Evolutionary conservation across 2,113 vertebrate species (phyloP).

Genomic region (Nycticebus coucang): DNA sequence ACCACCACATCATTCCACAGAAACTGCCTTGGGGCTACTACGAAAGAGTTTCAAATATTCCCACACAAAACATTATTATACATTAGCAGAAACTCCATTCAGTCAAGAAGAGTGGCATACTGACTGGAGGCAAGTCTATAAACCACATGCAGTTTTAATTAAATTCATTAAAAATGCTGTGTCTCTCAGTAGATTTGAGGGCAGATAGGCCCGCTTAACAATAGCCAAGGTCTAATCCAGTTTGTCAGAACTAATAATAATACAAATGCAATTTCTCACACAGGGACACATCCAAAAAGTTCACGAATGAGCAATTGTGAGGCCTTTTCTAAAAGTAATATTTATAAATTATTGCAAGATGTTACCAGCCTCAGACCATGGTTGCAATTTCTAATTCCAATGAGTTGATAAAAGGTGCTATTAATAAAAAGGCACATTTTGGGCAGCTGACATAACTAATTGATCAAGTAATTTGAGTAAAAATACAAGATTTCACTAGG

Average conservation of each 20-base stretch:
- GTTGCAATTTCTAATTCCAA: constrained; percentile 60
- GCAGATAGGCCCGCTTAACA: constrained; percentile 84
- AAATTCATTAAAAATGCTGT: constrained; percentile 87
- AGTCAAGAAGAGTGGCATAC: constrained; percentile 81
- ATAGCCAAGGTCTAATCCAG: constrained; percentile 83
- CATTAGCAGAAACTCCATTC: constrained; percentile 83
- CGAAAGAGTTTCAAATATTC: constrained; percentile 81
- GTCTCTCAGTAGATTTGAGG: constrained; percentile 83
- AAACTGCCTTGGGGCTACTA: constrained; percentile 85
- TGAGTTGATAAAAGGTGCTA: constrained; percentile 79
- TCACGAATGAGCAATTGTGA: constrained; percentile 83
- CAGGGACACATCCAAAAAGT: constrained; percentile 76
- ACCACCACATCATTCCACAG: constrained; percentile 81
- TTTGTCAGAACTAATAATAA: constrained; percentile 84
- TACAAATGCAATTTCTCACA: constrained; percentile 66
- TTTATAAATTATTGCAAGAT: constrained; percentile 88
- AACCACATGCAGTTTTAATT: constrained; percentile 88
- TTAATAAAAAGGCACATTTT: constrained; percentile 84
- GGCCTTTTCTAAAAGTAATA: constrained; percentile 84
- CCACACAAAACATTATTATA: constrained; percentile 84
- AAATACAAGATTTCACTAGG: constrained; percentile 69
- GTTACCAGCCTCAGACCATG: constrained; percentile 70
- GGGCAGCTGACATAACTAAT: constrained; percentile 78
- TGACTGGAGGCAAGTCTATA: constrained; percentile 82
- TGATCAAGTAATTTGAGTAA: constrained; percentile 74